A percentile compares a stretch with the other conserved stretches of the same genome.
Conservation (phyloP, 2,888 invertebrate genomes). For the Conops quadrifasciatus region DNA sequence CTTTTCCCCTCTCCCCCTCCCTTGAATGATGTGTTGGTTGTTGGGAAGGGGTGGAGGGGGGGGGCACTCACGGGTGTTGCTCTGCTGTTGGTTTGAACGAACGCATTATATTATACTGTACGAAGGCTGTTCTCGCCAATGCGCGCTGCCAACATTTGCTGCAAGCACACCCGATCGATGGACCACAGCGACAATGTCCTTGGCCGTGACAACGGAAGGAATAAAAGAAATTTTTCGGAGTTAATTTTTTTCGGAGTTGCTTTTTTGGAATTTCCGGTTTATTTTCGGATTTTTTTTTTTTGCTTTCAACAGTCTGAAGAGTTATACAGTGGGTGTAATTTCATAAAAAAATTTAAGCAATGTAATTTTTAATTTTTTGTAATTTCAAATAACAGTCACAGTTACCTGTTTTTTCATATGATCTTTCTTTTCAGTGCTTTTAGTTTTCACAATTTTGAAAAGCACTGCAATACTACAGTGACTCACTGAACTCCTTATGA, state of each 20-base stretch:
- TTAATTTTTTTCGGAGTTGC: slow-evolving; percentile 37
- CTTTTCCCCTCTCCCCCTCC: not conserved
- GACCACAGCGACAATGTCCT: slow-evolving; percentile 44
- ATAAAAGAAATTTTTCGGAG: slow-evolving; percentile 44
- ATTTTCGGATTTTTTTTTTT: too few relatives aligned
- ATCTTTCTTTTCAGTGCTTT: too few relatives aligned
- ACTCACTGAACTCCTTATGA: too few relatives aligned
- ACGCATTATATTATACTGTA: not conserved
- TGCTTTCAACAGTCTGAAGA: too few relatives aligned
- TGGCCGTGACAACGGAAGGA: slow-evolving; percentile 50
- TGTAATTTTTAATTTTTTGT: too few relatives aligned
- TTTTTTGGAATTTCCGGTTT: too few relatives aligned
- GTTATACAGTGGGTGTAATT: too few relatives aligned
- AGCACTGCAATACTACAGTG: too few relatives aligned
- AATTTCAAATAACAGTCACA: too few relatives aligned
- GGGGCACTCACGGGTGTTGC: not conserved
- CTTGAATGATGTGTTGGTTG: not conserved
- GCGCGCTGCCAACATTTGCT: not conserved
- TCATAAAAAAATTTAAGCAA: too few relatives aligned
- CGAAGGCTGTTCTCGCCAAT: not conserved
- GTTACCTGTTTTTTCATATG: too few relatives aligned
- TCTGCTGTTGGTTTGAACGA: not conserved
- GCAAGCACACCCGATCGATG: not conserved
- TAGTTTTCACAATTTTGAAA: too few relatives aligned
- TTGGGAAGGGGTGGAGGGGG: not conserved